Conservation (phyloP, 1,140 invertebrate species). For the Brachionus paranguensis region DNA sequence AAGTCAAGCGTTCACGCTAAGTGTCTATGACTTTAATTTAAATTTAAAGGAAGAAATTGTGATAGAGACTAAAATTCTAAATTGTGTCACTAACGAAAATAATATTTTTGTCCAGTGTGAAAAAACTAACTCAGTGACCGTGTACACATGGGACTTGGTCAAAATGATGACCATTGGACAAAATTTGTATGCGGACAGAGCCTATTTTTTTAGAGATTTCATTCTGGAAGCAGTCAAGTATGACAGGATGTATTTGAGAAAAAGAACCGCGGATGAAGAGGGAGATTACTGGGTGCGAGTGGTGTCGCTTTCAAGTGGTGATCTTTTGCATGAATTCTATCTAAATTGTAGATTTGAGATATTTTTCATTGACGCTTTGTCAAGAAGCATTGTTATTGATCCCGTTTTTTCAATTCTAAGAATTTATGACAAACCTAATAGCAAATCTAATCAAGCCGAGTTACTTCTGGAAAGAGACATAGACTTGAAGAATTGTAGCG, state of each 20-base stretch:
- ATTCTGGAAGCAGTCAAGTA: not conserved
- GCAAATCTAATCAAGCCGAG: slow-evolving; percentile 3
- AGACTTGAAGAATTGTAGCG: slow-evolving; percentile 6
- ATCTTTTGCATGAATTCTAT: slow-evolving; percentile 8
- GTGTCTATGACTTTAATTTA: slow-evolving; percentile 5
- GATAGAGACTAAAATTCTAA: not conserved
- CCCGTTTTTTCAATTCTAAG: not conserved
- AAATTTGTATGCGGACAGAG: not conserved
- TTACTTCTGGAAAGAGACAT: not conserved
- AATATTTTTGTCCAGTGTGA: slow-evolving; percentile 14
- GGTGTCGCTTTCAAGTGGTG: not conserved
- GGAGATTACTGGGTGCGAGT: slow-evolving; percentile 4
- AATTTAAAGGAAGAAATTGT: slow-evolving; percentile 6
- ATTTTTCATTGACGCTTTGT: not conserved
- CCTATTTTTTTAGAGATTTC: slow-evolving; percentile 8
- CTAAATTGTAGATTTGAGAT: not conserved
- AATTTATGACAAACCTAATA: slow-evolving; percentile 4
- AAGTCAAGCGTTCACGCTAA: not conserved
- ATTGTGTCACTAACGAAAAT: not conserved
- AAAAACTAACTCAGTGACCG: not conserved
- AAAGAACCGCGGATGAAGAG: not conserved
- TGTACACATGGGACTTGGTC: slow-evolving; percentile 16
- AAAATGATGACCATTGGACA: not conserved
- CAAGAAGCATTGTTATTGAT: not conserved
- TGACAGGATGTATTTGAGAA: not conserved